Base-by-base conservation (phyloP, 2,888 invertebrate genomes). In the Tetropium fuscum region DNA sequence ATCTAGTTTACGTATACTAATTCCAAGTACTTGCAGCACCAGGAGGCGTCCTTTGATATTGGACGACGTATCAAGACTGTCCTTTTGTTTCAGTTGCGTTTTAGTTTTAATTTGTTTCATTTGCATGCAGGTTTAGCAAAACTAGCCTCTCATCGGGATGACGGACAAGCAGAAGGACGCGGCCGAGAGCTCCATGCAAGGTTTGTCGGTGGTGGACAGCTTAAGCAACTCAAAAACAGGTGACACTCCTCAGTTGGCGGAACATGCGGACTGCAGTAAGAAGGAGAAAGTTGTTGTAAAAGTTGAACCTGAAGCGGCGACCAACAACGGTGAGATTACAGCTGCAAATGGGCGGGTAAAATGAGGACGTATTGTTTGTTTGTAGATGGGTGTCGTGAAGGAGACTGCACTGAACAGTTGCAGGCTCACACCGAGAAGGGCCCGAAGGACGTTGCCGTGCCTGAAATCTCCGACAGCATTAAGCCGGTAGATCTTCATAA, bases 41-140 rank as follows among this genome's bases (percentile, higher is more conserved):
- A n/a, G n/a, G n/a, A n/a, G n/a, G n/a, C n/a, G n/a, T n/a, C n/a
- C n/a, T n/a, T n/a, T n/a, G n/a, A n/a, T n/a, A n/a, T n/a, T n/a
- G n/a, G n/a, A n/a, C n/a, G n/a, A n/a, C n/a, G n/a, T n/a, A n/a
- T n/a, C n/a, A n/a, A n/a, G n/a, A n/a, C n/a, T n/a, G n/a, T n/a
- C n/a, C n/a, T 40, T 40, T 11, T 40, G 40, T 44, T 44, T 30
- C n/a, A 44, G 44, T 44, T 13, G 32, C 8, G 15, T 34, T 34
- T 44, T 16, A 10, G 41, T 27, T 38, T 49, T 20, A 49, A 38
- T 25, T 36, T 36, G n/a, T n/a, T 38, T 49, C 16, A 38, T 49
- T 49, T 48, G 34, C 34, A 48, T 19, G 48, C 48, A 48, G 47
- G 36, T 36, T 34, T 20, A 15, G n/a, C 22, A 15, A 16, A 40